Evolutionary conservation across 2,797 vertebrate genomes (phyloP), one percentile per base, ranked within the genome.

Genomic region (Arctocebus calabarensis): DNA sequence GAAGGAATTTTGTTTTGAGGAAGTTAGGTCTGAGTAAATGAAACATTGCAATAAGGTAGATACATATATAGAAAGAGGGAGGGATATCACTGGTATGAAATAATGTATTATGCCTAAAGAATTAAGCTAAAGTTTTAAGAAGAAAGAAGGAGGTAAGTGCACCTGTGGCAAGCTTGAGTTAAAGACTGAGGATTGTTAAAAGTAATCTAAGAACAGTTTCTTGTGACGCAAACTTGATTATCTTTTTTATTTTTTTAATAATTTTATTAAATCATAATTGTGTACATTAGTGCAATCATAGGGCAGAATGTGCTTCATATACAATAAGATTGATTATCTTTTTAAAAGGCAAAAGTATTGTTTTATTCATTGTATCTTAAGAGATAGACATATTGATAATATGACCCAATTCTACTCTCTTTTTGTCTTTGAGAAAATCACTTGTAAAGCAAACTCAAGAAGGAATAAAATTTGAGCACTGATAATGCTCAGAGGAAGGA

Each of bases 361-460:
- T 88, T 91, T 96, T 48, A 5, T 88, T 90, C 45, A 10, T 45
- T 45, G 25, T 74, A 61, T 61, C 61, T 79, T 94, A 83, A 90
- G 37, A 92, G 52, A 48, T 20, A 84, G n/a, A 23, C 55, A 94
- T 48, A 71, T 93, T 89, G 70, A 43, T 88, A 90, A 52, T 23
- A 68, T 61, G 75, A 66, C 61, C 19, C 68, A 29, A 79, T 90
- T 91, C 95, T 88, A 84, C n/a, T 92, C 32, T 34, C 34, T 94
- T 83, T 45, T 5, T 92, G 20, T 88, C 34, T 90, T 86, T 79
- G 23, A 81, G 70, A 95, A 96, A 96, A 74, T 62, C 4, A 70
- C 84, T 95, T 95, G 25, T 71, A 78, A 92, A 94, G 25, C 29
- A 95, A 17, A 94, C 27, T 93, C 29, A 68, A 91, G 14, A 45